Percentiles rank a stretch among this genome's conserved stretches.
Conservation (phyloP, 2,113 vertebrate species). For the Hypomesus transpacificus region DNA sequence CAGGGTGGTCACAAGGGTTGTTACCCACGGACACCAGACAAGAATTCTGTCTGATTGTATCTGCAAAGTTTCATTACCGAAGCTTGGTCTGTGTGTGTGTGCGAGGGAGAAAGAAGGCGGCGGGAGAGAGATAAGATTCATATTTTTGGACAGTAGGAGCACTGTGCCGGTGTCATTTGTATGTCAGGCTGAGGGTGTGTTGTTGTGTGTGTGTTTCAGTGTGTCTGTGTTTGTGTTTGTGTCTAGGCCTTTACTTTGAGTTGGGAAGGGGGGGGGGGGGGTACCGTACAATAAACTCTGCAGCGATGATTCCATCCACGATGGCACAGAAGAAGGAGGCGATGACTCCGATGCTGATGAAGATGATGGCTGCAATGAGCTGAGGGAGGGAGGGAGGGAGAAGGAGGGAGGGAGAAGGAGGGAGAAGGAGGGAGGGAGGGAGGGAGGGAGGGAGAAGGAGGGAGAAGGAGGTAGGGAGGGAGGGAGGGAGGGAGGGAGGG, state of each 20-base stretch:
- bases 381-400: slow-evolving; percentile 39
- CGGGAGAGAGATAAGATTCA: too few species aligned
- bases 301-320: slow-evolving; percentile 88
- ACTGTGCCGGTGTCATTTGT: not conserved
- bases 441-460: too few species aligned
- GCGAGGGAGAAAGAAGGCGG: not conserved
- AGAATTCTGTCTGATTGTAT: slow-evolving; percentile 28
- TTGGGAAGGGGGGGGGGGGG: too few species aligned
- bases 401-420: too few species aligned
- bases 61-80: slow-evolving; percentile 24
- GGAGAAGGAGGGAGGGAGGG: too few species aligned
- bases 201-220: not conserved
- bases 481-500: not conserved
- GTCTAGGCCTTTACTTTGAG: not conserved
- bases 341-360: slow-evolving; percentile 89
- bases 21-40: not conserved
- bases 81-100: not conserved
- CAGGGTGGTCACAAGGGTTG: not conserved
- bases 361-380: slow-evolving; percentile 88
- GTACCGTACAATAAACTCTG: slow-evolving; percentile 86
- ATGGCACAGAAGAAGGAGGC: slow-evolving; percentile 89
- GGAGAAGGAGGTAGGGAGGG: not conserved
- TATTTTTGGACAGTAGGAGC: not conserved
- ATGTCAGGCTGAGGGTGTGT: not conserved
- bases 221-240: not conserved